These are phyloP conservation scores for Pyrrhura leucotis DNA, from an alignment of 2,797 vertebrate genomes.

Conservation along the genomic window DNA sequence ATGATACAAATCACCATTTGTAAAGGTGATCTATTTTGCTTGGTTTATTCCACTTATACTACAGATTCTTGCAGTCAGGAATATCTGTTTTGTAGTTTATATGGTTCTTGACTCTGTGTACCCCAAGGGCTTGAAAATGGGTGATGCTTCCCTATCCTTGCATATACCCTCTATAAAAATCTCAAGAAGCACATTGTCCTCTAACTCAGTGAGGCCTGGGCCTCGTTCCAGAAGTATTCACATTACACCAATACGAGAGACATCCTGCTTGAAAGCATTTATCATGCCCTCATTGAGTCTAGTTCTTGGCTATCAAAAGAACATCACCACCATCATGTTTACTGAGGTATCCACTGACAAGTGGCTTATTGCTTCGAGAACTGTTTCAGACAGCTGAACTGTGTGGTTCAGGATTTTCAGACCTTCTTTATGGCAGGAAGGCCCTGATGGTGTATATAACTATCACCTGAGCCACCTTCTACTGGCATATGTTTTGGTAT, in stretches of 20 bases:
- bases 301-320: neutral
- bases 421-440: neutral
- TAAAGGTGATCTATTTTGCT: neutral
- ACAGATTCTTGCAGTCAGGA: neutral
- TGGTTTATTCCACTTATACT: neutral
- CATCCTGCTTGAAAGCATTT: neutral
- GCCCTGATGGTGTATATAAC: neutral
- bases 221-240: neutral
- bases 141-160: neutral
- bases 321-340: fast-evolving
- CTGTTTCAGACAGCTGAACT: neutral
- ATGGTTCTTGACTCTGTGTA: neutral
- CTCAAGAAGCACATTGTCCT: neutral
- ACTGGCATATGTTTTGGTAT: neutral
- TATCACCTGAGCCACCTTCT: neutral
- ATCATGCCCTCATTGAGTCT: neutral
- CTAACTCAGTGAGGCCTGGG: neutral
- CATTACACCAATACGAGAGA: neutral
- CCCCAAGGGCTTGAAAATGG: neutral
- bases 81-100: neutral
- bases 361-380: fast-evolving
- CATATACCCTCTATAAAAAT: neutral
- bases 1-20: neutral
- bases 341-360: neutral
- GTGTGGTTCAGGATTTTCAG: neutral